A percentile compares a stretch with the other conserved stretches of the same genome.
These are phyloP conservation scores for Alcedo quadribrachys DNA, from an alignment of 2,797 vertebrate genomes.

Conservation along the genomic window DNA sequence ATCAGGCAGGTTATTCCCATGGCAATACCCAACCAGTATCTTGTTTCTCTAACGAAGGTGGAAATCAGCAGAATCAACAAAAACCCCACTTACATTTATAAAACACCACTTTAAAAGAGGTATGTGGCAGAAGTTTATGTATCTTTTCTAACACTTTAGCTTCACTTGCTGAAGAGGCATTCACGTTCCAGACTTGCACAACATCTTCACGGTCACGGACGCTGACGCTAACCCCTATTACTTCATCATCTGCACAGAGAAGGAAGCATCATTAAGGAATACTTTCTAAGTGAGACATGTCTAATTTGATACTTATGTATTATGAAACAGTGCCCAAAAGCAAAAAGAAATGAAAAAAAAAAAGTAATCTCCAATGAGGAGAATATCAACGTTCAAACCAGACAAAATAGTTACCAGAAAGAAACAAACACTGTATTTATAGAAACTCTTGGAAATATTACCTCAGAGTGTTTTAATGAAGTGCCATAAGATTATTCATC, in stretches of 20 bases:
- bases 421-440: background rate
- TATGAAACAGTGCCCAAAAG: background rate
- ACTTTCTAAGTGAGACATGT: background rate
- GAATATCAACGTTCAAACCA: background rate
- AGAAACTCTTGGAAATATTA: conserved; percentile 22
- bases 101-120: conserved; percentile 93
- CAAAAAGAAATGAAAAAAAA: background rate
- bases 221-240: conserved; percentile 93
- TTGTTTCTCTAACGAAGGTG: background rate
- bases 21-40: background rate
- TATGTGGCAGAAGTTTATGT: conserved; percentile 90
- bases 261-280: background rate
- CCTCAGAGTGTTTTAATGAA: conserved; percentile 8
- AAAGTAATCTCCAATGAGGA: background rate
- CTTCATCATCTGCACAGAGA: conserved; percentile 88
- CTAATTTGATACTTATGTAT: background rate
- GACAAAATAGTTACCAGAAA: conserved; percentile 36
- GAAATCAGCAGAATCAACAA: background rate
- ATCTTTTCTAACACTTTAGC: conserved; percentile 91
- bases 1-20: background rate
- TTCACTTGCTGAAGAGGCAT: conserved; percentile 87
- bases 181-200: conserved; percentile 95
- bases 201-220: conserved; percentile 92
- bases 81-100: conserved; percentile 91
- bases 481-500: background rate